Conservation (phyloP, 2,113 vertebrate species). For the Numenius arquata region DNA sequence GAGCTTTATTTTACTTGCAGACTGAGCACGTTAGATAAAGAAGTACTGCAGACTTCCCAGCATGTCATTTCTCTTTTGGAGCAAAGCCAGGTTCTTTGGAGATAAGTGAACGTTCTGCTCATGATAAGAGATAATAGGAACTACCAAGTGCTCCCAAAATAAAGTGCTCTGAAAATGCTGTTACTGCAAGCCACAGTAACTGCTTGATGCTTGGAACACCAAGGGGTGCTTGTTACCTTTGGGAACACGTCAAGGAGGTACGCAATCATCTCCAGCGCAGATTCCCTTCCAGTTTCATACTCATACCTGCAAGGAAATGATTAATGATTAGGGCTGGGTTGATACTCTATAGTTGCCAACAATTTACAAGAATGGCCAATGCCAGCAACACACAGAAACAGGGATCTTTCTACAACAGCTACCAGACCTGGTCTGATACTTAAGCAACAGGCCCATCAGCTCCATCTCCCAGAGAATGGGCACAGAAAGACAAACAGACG, state of each 20-base stretch:
- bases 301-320: conserved; percentile 79
- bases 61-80: background rate
- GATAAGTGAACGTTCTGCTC: background rate
- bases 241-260: conserved; percentile 90
- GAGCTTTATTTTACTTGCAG: background rate
- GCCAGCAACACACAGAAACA: background rate
- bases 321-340: background rate
- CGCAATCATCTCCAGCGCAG: conserved; percentile 89
- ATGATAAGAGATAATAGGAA: background rate
- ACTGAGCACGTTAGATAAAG: background rate
- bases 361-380: background rate
- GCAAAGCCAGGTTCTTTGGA: background rate
- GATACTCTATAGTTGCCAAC: background rate
- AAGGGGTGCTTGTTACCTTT: conserved; percentile 70
- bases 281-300: conserved; percentile 91
- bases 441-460: background rate
- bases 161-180: background rate
- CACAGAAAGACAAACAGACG: background rate
- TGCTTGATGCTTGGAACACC: background rate
- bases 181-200: background rate
- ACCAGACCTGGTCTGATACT: background rate
- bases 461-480: background rate
- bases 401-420: background rate
- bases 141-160: background rate
- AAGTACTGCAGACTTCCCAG: background rate